A percentile compares a stretch with the other conserved stretches of the same genome.
These are phyloP conservation scores for Rhagophthalmus giganteus DNA, from an alignment of 2,888 invertebrate genomes.

Conservation along the genomic window DNA sequence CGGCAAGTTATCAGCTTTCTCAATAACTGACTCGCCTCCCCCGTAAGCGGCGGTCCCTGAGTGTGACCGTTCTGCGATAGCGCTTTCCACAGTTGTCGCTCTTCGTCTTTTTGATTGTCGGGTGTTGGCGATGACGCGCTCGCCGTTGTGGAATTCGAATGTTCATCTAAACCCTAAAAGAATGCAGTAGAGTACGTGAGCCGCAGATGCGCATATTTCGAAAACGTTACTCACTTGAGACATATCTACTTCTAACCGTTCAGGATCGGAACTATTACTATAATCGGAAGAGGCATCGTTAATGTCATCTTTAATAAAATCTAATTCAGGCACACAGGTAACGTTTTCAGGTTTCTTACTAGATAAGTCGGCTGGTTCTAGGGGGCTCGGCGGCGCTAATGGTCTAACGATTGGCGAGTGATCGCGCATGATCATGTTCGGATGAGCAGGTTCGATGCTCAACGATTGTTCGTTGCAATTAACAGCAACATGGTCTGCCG, in stretches of 20 bases:
- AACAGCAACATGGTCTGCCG: conserved; percentile 10
- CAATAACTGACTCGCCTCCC: conserved; percentile 75
- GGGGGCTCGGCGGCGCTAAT: conserved; percentile 23
- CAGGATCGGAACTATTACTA: conserved; percentile 75
- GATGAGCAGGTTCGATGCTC: conserved; percentile 12
- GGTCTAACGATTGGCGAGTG: conserved; percentile 11
- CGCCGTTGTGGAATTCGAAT: conserved; percentile 51
- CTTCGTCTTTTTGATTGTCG: conserved; percentile 46
- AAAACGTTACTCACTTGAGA: conserved; percentile 56
- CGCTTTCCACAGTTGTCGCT: conserved; percentile 61
- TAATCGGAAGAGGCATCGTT: conserved; percentile 56
- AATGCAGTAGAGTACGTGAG: no score
- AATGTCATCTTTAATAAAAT: conserved; percentile 50
- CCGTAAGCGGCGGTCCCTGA: conserved; percentile 56
- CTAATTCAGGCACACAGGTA: conserved; percentile 53
- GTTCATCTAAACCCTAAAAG: conserved; percentile 49
- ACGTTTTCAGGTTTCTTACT: conserved; percentile 51
- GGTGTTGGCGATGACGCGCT: conserved; percentile 51
- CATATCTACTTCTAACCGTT: conserved; percentile 73
- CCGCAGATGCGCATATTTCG: no score
- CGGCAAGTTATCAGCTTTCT: conserved; percentile 77
- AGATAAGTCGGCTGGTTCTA: conserved; percentile 53
- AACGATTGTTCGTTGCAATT: conserved; percentile 17
- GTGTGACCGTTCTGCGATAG: conserved; percentile 62
- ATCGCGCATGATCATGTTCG: conserved; percentile 14